Evolutionary conservation across 2,888 invertebrate genomes (phyloP), one percentile per base, ranked within the genome.

Genomic region (Rhodophaea formosa): DNA sequence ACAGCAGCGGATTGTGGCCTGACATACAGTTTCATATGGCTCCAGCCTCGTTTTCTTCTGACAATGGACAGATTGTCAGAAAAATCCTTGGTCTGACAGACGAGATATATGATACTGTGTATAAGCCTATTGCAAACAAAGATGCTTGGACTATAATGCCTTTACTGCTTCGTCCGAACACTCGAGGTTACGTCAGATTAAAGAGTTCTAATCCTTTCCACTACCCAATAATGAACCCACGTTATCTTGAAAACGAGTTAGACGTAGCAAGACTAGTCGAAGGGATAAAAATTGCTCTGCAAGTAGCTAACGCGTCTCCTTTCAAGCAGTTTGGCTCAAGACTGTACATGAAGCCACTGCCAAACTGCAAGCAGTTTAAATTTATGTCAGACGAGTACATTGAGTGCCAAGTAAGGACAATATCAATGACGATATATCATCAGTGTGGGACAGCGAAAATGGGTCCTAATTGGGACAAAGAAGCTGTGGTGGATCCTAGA

Each of bases 11-110:
- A 1, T 93, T 95, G 62, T 96, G 96, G 93, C 97, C 97, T 0
- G 97, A 98, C 70, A 94, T 98, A 49, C 97, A 98, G 71, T 96
- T 97, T 71, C 97, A 98, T 74, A 97, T 98, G 95, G 97, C 97
- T 1, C 97, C 97, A 0, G 97, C 97, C 0, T 96, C 96, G 0
- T 94, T 97, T 44, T 95, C 95, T 59, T 96, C 96, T 0, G 97
- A 97, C 74, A 94, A 94, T 57, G 95, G 95, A 0, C 93, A 94
- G 55, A 91, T 97, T 74, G 94, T 96, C 0, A 88, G 94, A 78
- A 94, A 96, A 87, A 95, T 96, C 29, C 82, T 97, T 30, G 97
- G 97, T 0, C 82, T 97, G 0, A 96, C 96, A 43, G 97, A 97
- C 60, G 94, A 94, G 56, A 80, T 97, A 0, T 97, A 96, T 76